phyloP scores from a whole-genome alignment of 37 sponge, comb jelly and placozoan species.

The Ianthella basta region DNA sequence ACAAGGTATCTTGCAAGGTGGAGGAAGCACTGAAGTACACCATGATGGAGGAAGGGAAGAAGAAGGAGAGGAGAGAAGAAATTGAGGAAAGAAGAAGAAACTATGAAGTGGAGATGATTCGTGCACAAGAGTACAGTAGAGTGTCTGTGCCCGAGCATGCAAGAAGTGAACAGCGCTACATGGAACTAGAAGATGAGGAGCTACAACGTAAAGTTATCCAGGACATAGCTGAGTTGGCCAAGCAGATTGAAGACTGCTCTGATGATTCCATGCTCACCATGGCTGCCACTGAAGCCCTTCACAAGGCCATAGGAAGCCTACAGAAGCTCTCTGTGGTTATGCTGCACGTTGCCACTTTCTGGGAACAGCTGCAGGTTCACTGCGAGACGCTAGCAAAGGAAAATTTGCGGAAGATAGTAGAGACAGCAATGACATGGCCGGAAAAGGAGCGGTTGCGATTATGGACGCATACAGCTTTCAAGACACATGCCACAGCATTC shows the following conservation, averaged over 20 bases:
- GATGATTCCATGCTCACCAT: slow-evolving; percentile 27
- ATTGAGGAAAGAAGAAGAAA: neutral
- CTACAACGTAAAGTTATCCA: slow-evolving; percentile 24
- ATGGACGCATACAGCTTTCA: slow-evolving; percentile 49
- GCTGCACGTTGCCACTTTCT: slow-evolving; percentile 66
- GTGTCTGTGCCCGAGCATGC: neutral
- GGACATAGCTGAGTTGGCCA: slow-evolving; percentile 32
- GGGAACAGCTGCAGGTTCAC: slow-evolving; percentile 60
- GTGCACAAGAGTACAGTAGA: neutral
- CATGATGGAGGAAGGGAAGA: neutral
- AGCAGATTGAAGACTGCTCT: slow-evolving; percentile 21
- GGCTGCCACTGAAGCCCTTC: slow-evolving; percentile 42
- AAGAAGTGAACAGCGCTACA: neutral
- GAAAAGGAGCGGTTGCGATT: slow-evolving; percentile 45
- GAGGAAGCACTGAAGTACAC: slow-evolving; percentile 2
- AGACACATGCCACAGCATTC: slow-evolving; percentile 42
- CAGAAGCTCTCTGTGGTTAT: slow-evolving; percentile 61
- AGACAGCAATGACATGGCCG: slow-evolving; percentile 35
- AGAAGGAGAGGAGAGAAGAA: neutral
- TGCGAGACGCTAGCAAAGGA: slow-evolving; percentile 37
- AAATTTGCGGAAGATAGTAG: slow-evolving; percentile 28
- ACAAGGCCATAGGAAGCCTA: slow-evolving; percentile 56
- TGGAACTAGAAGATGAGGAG: neutral
- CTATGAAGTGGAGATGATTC: neutral
- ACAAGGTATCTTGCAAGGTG: slow-evolving; percentile 33